Base-by-base conservation (phyloP, 2,797 vertebrate species). In the Sebastes jordani region DNA sequence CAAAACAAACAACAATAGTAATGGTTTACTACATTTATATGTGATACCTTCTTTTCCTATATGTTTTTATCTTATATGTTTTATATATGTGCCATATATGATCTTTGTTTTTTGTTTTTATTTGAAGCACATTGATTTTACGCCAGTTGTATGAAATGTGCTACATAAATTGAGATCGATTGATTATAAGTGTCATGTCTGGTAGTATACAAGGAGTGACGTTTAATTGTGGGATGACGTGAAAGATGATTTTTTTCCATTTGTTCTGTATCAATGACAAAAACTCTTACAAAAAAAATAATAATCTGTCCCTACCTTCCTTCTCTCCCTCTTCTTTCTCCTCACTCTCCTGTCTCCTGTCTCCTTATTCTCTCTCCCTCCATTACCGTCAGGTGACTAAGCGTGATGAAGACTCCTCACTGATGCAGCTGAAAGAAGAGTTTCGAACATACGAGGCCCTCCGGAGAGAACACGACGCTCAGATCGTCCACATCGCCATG, bases 401-500 rank as follows among this genome's bases (percentile, higher is more conserved):
- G 95, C 97, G 98, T 8, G 98, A 99, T 66, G 98, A 99, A 89
- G 98, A 99, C 93, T 99, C 98, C 77, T 99, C 98, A 2, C 94
- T 99, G 88, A 99, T 99, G 98, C 98, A 99, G 82, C 94, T 99
- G 79, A 99, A 99, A 77, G 98, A 99, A 80, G 98, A 99, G 91
- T 99, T 99, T 89, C 96, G 98, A 13, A 97, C 97, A 11, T 99
- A 99, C 0, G 98, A 99, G 85, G 97, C 98, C 9, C 93, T 99
- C 71, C 95, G 98, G 58, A 96, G 98, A n/a, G 98, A 99, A 68
- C 98, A 99, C 1, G 98, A 99, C 6, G 97, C 98, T 46, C 98
- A 99, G 80, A 99, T 99, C 14, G 98, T 99, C 90, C 98, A 99
- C 91, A 99, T 99, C 65, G 98, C 98, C 88, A 98, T 99, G 98